Base-by-base conservation (phyloP, 2,888 invertebrate genomes). In the Cactoblastis cactorum region DNA sequence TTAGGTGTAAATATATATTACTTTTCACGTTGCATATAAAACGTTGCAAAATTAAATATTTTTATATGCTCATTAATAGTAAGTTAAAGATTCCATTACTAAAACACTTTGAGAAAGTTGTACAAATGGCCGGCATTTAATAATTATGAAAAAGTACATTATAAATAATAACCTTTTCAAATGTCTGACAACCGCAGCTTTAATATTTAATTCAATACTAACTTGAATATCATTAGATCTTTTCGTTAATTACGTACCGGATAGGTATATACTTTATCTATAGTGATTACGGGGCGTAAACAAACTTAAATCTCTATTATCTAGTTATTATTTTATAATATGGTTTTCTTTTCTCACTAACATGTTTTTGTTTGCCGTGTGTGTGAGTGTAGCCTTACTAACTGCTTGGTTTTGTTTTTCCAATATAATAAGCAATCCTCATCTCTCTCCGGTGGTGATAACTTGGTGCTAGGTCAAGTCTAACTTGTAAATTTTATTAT, bases 391-490 rank as follows among this genome's bases (percentile, higher is more conserved):
- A 71, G 67, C 66, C 68, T 69, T 77, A 87, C 86, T 87, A 86
- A 86, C 83, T 71, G 80, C 83, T 68, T 65, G 58, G 65, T 51
- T 63, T 62, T 63, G 63, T 55, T 57, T 70, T 61, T 56, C 62
- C 28, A 3, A 4, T 58, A 67, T 62, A n/a, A 69, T 61, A 50
- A 58, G 62, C 63, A 63, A 68, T 71, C 59, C 67, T 67, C 69
- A 66, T 72, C 61, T 68, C 63, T 71, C 70, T 74, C 35, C 19
- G 71, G 77, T 80, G 81, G 82, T 74, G 74, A 81, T 80, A 72
- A 74, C 70, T 71, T 69, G 87, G 86, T 86, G 85, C 87, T 87
- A 85, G 72, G 67, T 71, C 68, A 67, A 57, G 57, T 62, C 63
- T 71, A 67, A 67, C 69, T 66, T 38, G 48, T 48, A 49, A 28